Base-by-base conservation (phyloP, 1,140 invertebrate species). In the Drosophila truncata region DNA sequence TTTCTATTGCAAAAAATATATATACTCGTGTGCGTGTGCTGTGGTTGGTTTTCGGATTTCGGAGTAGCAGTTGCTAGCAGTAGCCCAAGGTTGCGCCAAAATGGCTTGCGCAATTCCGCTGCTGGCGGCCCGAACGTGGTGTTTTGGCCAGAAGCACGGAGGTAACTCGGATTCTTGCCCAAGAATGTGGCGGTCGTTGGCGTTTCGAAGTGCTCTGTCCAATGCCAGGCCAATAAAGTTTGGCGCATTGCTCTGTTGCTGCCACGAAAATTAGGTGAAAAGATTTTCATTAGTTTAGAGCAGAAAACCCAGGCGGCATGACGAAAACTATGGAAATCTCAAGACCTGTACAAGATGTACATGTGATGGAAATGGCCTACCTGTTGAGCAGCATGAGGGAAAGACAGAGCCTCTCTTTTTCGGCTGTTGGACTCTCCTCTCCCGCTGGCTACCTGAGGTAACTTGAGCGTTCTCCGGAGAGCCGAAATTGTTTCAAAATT, bases 61-160 rank as follows among this genome's bases (percentile, higher is more conserved):
- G 57, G 66, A 63, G 33, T 37, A 55, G 33, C 33, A 7, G 52
- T 55, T 6, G 50, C 33, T 55, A 55, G 52, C 52, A 55, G 52
- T 55, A 88, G 85, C 85, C 83, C 85, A 88, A 88, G 85, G 85
- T 90, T 87, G 69, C 57, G 67, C 58, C 80, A 80, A 80, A 67
- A 78, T 54, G 84, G 80, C 77, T 87, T 88, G 74, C 80, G 83
- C 84, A 87, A 87, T 75, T 67, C 74, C 69, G 64, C 79, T 54
- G 60, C 39, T 62, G 70, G 54, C 41, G 67, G 61, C 59, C 57
- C 47, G 67, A 84, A 87, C 84, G 84, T 87, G 84, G 80, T 87
- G 58, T 88, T 87, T 88, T 67, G 81, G 57, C 72, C 73, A 76
- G 83, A 77, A 66, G 25, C 69, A 69, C 64, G 44, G 65, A 74